Percentiles rank a stretch among this genome's conserved stretches.
Conservation (phyloP, 2,113 vertebrate genomes). For the Megaleporinus macrocephalus region DNA sequence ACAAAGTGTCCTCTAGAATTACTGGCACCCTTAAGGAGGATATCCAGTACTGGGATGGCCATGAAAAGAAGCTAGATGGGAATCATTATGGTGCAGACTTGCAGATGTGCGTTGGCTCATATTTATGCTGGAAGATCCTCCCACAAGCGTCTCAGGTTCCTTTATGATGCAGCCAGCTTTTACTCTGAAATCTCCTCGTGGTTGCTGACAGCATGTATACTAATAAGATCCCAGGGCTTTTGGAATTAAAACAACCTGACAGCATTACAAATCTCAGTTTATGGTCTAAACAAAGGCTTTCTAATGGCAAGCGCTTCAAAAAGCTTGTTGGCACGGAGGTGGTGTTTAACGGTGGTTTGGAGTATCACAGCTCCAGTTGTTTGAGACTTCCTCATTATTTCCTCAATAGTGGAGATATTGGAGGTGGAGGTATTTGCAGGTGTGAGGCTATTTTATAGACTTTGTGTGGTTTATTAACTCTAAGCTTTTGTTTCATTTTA, state of each 20-base stretch:
- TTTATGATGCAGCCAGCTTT: neutral
- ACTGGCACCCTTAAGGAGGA: neutral
- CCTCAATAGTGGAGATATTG: neutral
- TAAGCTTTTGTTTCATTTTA: neutral
- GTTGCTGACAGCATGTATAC: neutral
- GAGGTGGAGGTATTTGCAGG: neutral
- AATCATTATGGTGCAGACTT: neutral
- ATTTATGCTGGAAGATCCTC: neutral
- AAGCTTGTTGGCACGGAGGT: neutral
- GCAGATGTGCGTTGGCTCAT: neutral
- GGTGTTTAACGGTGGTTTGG: neutral
- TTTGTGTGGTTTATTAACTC: neutral
- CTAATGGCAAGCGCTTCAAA: neutral
- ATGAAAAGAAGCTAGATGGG: neutral
- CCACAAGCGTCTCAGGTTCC: neutral
- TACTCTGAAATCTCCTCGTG: neutral
- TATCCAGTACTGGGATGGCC: neutral
- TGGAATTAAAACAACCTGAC: conserved; percentile 4
- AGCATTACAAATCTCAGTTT: neutral
- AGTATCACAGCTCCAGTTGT: neutral
- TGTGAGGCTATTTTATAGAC: neutral
- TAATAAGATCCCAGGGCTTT: neutral
- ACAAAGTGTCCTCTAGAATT: no score
- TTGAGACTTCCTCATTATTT: neutral
- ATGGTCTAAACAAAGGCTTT: neutral